phyloP scores from a whole-genome alignment of 1,140 invertebrate species.

The Uloborus diversus region DNA sequence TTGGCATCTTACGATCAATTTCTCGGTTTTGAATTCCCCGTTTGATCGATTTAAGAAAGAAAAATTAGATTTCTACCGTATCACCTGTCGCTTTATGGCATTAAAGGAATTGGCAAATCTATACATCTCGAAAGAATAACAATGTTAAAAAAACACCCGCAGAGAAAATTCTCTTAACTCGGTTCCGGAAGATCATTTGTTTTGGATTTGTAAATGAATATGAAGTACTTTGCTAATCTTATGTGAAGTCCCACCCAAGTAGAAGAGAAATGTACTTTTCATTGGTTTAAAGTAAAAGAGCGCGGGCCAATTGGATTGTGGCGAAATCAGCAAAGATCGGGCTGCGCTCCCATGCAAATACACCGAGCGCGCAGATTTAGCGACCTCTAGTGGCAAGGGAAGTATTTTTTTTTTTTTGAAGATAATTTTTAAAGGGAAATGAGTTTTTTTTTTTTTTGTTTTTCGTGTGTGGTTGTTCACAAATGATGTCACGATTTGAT shows the following conservation, averaged over 20 bases:
- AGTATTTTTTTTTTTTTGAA: not conserved
- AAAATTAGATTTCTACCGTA: too few species aligned
- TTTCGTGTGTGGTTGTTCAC: too few species aligned
- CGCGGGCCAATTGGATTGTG: conserved; percentile 22
- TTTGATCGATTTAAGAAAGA: too few species aligned
- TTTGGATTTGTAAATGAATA: conserved; percentile 31
- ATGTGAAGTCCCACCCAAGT: conserved; percentile 50
- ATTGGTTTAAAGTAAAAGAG: conserved; percentile 52
- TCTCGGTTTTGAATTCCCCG: too few species aligned
- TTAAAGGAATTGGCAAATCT: too few species aligned
- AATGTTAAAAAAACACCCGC: not conserved
- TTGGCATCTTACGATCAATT: too few species aligned
- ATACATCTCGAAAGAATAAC: not conserved
- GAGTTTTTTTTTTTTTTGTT: not conserved
- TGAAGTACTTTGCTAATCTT: conserved; percentile 44
- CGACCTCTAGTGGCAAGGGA: conserved; percentile 29
- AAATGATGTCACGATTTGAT: too few species aligned
- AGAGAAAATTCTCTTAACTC: too few species aligned
- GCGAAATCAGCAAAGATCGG: not conserved
- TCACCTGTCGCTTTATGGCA: too few species aligned
- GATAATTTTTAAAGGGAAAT: not conserved
- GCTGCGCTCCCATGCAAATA: conserved; percentile 24
- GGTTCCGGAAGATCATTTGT: conserved; percentile 9
- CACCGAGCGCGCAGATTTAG: not conserved
- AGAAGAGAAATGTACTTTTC: not conserved